Evolutionary conservation across 2,888 invertebrate genomes (phyloP).

Genomic region (Limnephilus auricula): DNA sequence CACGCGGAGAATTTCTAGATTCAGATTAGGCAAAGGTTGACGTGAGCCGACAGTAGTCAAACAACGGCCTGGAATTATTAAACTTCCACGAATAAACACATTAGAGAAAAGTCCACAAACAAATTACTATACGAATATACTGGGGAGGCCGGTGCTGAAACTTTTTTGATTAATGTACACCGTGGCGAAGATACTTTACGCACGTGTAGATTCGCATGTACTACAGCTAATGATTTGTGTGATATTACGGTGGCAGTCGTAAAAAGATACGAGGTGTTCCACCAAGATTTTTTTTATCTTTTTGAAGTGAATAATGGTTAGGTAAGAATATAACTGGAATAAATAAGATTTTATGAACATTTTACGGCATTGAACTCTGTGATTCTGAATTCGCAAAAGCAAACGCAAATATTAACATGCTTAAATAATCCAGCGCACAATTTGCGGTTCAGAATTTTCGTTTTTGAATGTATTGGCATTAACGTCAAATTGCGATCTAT

Average conservation of each 20-base stretch:
- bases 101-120: constrained; percentile 38
- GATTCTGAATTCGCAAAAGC: background rate
- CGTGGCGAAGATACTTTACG: constrained; percentile 32
- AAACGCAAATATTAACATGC: background rate
- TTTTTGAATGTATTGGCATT: background rate
- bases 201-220: constrained; percentile 37
- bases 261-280: background rate
- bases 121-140: background rate
- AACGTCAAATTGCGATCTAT: background rate
- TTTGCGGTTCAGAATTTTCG: background rate
- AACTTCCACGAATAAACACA: constrained; percentile 14
- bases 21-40: background rate
- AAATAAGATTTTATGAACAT: background rate
- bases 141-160: background rate
- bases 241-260: constrained; percentile 3
- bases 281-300: constrained; percentile 10
- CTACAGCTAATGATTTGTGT: constrained; percentile 43
- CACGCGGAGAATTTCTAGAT: constrained; percentile 18
- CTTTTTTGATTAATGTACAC: constrained; percentile 52
- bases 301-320: background rate
- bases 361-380: background rate
- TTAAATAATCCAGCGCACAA: background rate
- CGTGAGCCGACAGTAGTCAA: constrained; percentile 14
- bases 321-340: background rate
- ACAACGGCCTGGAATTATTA: constrained; percentile 33